Percentiles rank a stretch among this genome's conserved stretches.
phyloP scores from a whole-genome alignment of 2,113 vertebrate species.

The Forbesichthys papilliferus region DNA sequence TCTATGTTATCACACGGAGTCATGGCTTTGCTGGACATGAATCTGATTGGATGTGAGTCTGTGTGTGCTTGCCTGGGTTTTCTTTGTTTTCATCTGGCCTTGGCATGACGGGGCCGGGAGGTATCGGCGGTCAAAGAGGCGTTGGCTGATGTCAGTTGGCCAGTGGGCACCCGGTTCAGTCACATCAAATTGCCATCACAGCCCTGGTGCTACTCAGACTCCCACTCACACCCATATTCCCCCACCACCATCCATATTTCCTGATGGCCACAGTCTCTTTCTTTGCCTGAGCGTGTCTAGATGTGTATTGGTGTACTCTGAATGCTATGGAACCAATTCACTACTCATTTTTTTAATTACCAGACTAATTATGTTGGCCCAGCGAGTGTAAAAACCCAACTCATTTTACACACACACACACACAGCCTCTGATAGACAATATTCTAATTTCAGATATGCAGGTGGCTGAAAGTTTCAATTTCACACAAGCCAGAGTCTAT shows the following conservation, averaged over 20 bases:
- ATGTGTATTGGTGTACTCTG: conserved; percentile 40
- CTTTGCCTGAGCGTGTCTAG: conserved; percentile 29
- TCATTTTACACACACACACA: conserved; percentile 34
- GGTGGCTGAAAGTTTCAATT: conserved; percentile 73
- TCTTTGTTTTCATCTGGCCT: conserved; percentile 60
- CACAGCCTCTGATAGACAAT: conserved; percentile 40
- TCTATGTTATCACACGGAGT: conserved; percentile 12
- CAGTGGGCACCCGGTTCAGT: conserved; percentile 65
- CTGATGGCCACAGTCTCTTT: conserved; percentile 41
- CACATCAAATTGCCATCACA: conserved; percentile 73
- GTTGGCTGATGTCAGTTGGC: conserved; percentile 69
- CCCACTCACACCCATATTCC: conserved; percentile 26
- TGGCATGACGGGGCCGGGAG: conserved; percentile 65
- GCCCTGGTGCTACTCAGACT: conserved; percentile 43
- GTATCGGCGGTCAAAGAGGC: conserved; percentile 56
- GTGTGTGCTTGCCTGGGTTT: conserved; percentile 36
- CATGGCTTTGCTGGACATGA: conserved; percentile 36
- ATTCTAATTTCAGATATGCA: conserved; percentile 57
- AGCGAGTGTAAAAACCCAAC: conserved; percentile 41
- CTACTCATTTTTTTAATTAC: conserved; percentile 55
- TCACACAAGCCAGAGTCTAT: conserved; percentile 76
- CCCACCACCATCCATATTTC: conserved; percentile 28
- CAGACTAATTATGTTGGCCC: conserved; percentile 36
- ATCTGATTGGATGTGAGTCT: conserved; percentile 47
- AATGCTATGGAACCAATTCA: conserved; percentile 53